Conservation (phyloP, 2,113 vertebrate genomes). For the Nothocercus nigrocapillus region DNA sequence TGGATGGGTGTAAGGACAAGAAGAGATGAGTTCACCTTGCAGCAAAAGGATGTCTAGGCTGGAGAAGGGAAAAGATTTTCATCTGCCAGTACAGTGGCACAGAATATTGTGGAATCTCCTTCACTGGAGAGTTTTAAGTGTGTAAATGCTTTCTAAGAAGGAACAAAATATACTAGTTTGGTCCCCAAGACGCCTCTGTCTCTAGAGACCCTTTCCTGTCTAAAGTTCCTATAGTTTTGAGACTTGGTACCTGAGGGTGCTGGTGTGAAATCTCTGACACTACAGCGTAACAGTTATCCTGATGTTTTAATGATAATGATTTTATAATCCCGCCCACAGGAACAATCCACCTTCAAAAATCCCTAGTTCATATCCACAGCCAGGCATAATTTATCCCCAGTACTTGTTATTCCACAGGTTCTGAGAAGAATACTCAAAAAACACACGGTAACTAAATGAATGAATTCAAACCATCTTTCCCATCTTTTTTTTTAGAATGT, state of each 20-base stretch:
- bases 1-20: not conserved
- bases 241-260: not conserved
- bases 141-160: not conserved
- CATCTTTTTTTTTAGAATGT: not conserved
- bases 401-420: not conserved
- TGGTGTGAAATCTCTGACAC: not conserved
- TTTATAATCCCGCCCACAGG: not conserved
- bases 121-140: not conserved
- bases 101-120: not conserved
- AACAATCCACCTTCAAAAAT: not conserved
- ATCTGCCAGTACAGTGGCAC: accelerated
- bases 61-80: not conserved
- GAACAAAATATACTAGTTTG: not conserved
- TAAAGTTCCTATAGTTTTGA: not conserved
- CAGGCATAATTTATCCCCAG: not conserved
- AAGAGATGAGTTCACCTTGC: not conserved
- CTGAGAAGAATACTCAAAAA: not conserved
- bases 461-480: not conserved
- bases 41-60: not conserved
- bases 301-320: not conserved
- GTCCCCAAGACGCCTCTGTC: not conserved
- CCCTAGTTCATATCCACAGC: not conserved
- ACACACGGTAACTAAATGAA: not conserved
- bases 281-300: not conserved
- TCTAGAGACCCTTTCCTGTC: not conserved